Evolutionary conservation across 2,888 invertebrate species (phyloP), one percentile per base, ranked within the genome.

Genomic region (Spilosoma lubricipeda): DNA sequence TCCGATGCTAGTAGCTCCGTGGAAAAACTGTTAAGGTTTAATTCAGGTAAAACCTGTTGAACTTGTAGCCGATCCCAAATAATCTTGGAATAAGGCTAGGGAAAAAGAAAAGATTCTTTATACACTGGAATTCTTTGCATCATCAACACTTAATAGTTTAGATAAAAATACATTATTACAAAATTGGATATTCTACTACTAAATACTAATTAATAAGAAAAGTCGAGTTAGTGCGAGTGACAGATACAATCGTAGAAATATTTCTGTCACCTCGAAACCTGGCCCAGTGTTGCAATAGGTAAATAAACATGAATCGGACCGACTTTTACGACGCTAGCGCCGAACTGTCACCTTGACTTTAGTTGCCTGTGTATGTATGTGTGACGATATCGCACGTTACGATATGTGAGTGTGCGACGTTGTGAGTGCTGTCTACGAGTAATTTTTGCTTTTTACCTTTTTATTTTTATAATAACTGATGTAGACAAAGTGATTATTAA

Each of bases 391-490:
- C 92, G 94, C 93, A 94, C 91, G 93, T 92, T 92, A 91, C 90
- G 92, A 87, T 93, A 92, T 88, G 93, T 89, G 91, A 94, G 94
- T 95, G 95, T 95, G 95, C 93, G 92, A 95, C 93, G 94, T 95
- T 93, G 94, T 92, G 95, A 94, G 92, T 93, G 90, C 92, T 94
- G 93, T 92, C 93, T 93, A 90, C 91, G 92, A 93, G 90, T 93
- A 92, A 92, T 90, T 94, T 94, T 95, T 93, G 95, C 94, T 94
- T 95, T 95, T 92, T 93, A 94, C 92, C 90, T 94, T 95, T 95
- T 95, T 95, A 95, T 94, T 95, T 95, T 95, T 94, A 90, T 94
- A 94, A 90, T 94, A 92, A 90, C 91, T 87, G 89, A 91, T 92
- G 91, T 90, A 92, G 90, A 92, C 89, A 87, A 91, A 88, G 91